phyloP scores from a whole-genome alignment of 2,797 vertebrate genomes.

The Todus mexicanus region DNA sequence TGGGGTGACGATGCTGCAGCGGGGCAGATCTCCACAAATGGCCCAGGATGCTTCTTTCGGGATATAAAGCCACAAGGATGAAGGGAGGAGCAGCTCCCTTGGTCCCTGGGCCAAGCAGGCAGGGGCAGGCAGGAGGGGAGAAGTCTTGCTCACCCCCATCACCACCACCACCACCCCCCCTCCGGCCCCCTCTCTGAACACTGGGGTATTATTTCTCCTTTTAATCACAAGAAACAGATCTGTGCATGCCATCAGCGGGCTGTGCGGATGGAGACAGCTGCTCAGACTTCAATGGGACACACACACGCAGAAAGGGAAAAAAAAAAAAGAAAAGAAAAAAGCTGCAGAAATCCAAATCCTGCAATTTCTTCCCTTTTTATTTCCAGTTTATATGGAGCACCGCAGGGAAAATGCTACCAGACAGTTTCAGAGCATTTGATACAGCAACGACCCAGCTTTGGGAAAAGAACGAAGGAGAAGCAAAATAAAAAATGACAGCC shows the following conservation, averaged over 20 bases:
- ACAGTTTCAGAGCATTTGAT: constrained; percentile 54
- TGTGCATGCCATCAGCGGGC: constrained; percentile 28
- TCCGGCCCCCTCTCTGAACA: not conserved
- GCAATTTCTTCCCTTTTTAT: constrained; percentile 49
- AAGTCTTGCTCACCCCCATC: not conserved
- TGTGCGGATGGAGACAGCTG: constrained; percentile 38
- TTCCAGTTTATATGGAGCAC: constrained; percentile 33
- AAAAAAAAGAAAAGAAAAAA: not conserved
- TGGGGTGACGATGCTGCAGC: not conserved
- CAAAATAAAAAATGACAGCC: constrained; percentile 65
- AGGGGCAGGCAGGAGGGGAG: not conserved
- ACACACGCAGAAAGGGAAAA: not conserved
- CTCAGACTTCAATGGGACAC: constrained; percentile 36
- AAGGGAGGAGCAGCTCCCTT: not conserved
- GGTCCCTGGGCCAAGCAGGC: not conserved
- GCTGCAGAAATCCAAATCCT: constrained; percentile 40
- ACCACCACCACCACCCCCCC: no score
- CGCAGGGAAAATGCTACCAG: constrained; percentile 51
- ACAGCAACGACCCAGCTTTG: constrained; percentile 35
- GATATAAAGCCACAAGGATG: not conserved
- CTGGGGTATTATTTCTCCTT: constrained; percentile 45
- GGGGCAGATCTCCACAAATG: accelerated
- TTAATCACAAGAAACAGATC: constrained; percentile 51
- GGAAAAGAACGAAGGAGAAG: constrained; percentile 43
- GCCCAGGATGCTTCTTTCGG: not conserved